Evolutionary conservation across 2,797 vertebrate species (phyloP).

Genomic region (Ceryle rudis): DNA sequence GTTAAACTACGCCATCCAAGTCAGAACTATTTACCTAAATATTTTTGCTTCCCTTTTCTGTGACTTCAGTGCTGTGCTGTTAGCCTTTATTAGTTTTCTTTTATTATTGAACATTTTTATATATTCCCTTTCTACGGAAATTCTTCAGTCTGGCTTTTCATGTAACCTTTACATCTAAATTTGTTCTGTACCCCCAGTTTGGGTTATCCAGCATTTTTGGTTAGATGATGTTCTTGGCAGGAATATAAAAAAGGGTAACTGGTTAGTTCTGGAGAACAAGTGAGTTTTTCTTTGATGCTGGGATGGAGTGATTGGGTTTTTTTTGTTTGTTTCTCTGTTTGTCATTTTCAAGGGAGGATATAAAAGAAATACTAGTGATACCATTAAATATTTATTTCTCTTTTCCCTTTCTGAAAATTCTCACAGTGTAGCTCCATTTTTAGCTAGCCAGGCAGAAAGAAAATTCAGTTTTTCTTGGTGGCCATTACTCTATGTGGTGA

Average conservation of each 20-base stretch:
- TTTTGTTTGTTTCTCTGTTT: background rate
- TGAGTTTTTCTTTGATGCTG: background rate
- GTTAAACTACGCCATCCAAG: background rate
- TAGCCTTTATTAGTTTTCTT: background rate
- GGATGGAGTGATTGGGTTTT: background rate
- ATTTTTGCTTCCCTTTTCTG: background rate
- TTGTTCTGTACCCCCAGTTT: background rate
- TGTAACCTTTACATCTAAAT: background rate
- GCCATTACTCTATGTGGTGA: fast-evolving
- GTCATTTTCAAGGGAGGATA: background rate
- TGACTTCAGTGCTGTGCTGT: background rate
- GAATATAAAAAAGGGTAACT: background rate
- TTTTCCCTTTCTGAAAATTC: background rate
- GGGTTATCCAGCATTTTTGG: background rate
- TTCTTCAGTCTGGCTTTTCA: background rate
- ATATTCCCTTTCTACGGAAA: background rate
- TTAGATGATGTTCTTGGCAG: background rate
- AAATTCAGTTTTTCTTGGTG: background rate
- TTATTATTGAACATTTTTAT: background rate
- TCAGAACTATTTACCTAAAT: background rate
- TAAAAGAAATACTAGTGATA: background rate
- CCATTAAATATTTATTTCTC: background rate
- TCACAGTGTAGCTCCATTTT: background rate
- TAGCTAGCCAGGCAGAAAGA: background rate
- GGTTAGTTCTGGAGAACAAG: background rate